Percentiles rank a stretch among this genome's conserved stretches.
Conservation (phyloP, 2,797 vertebrate species). For the Varecia variegata region DNA sequence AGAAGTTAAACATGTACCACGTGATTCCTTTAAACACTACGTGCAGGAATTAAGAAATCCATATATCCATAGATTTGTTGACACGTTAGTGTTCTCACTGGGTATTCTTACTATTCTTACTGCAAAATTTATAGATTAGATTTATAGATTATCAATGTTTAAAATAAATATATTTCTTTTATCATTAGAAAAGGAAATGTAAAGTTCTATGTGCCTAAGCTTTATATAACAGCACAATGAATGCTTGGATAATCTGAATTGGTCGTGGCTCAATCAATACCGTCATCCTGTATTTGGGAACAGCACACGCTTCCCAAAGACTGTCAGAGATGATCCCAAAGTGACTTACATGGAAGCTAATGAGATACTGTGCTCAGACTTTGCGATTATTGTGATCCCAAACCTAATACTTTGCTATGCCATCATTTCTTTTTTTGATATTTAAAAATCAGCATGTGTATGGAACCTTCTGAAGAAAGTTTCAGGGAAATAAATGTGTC, state of each 20-base stretch:
- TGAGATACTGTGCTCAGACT: background rate
- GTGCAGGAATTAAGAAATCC: background rate
- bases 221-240: too few relatives aligned
- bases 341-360: too few relatives aligned
- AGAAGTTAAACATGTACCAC: background rate
- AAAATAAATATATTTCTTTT: background rate
- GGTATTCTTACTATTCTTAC: too few relatives aligned
- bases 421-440: background rate
- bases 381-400: background rate
- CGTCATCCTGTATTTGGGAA: fast-evolving
- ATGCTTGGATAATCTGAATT: background rate
- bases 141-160: background rate
- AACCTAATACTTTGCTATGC: background rate
- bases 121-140: background rate
- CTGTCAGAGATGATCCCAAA: background rate
- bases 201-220: background rate
- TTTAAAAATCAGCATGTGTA: background rate
- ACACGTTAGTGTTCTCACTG: too few relatives aligned
- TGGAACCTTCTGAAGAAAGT: background rate
- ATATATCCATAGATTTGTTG: fast-evolving
- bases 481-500: background rate
- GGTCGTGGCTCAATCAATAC: background rate
- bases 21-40: background rate
- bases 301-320: background rate
- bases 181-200: background rate